Percentiles rank a stretch among this genome's conserved stretches.
phyloP scores from a whole-genome alignment of 2,113 vertebrate species.

The Siphamia tubifer region DNA sequence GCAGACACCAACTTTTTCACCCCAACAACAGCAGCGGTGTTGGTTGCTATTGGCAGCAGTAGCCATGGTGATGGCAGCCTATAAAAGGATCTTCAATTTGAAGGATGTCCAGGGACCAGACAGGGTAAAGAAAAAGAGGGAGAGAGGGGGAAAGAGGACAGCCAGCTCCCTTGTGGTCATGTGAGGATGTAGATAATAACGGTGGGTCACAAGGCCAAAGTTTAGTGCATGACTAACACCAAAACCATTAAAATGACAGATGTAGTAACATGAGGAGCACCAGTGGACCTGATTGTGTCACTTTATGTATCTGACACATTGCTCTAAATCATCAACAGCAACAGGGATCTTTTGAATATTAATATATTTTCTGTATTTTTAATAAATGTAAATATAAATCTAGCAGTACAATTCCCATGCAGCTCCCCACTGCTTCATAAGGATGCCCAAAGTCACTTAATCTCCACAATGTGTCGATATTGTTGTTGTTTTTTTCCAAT shows the following conservation, averaged over 20 bases:
- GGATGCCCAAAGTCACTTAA: no score
- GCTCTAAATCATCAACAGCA: no score
- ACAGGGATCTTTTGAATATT: no score
- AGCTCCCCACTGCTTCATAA: no score
- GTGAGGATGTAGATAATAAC: conserved; percentile 13
- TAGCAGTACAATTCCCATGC: no score
- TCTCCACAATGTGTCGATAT: no score
- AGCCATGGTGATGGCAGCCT: conserved; percentile 43
- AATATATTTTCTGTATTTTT: no score
- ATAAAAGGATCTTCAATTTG: conserved; percentile 60
- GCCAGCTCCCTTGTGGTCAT: conserved; percentile 21
- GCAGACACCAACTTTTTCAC: conserved; percentile 47
- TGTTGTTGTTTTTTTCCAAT: no score
- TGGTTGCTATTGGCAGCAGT: conserved; percentile 56
- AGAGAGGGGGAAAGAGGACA: background rate
- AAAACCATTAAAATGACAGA: conserved; percentile 26
- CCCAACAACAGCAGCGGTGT: conserved; percentile 34
- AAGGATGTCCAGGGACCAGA: conserved; percentile 52
- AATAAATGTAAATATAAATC: no score
- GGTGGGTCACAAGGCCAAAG: conserved; percentile 1
- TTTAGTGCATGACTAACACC: background rate
- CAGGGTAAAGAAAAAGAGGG: background rate
- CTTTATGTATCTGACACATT: background rate
- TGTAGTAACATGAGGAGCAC: conserved; percentile 22
- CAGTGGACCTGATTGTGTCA: conserved; percentile 1